phyloP scores from a whole-genome alignment of 2,797 vertebrate species.

The Notolepis coatsorum region DNA sequence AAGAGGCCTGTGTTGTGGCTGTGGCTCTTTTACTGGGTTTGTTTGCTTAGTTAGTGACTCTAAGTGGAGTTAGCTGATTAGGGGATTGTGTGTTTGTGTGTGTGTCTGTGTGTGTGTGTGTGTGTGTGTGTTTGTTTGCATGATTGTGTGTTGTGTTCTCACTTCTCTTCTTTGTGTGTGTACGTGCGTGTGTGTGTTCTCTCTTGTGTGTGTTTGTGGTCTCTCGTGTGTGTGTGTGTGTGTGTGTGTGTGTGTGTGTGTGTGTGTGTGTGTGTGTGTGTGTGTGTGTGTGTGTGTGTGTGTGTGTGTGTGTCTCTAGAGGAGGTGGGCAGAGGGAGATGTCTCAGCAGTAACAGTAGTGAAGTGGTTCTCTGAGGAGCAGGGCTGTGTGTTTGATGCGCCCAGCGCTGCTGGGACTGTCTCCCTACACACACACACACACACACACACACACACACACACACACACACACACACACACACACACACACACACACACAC shows the following conservation, averaged over 20 bases:
- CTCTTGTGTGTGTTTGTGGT: constrained; percentile 20
- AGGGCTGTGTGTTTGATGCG: constrained; percentile 70
- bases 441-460: constrained; percentile 12
- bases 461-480: not conserved
- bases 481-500: not conserved
- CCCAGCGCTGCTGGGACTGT: constrained; percentile 67
- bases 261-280: constrained; percentile 17
- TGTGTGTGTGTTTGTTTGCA: constrained; percentile 13
- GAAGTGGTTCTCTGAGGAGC: constrained; percentile 66
- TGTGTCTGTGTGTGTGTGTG: constrained; percentile 3
- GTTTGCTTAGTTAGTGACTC: constrained; percentile 78
- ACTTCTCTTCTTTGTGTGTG: no score
- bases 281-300: constrained; percentile 8
- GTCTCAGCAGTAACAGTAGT: constrained; percentile 77
- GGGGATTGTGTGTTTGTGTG: constrained; percentile 37
- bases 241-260: not conserved
- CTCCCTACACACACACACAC: constrained; percentile 53
- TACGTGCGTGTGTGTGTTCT: constrained; percentile 22
- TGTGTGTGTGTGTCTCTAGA: constrained; percentile 46
- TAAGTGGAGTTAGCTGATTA: constrained; percentile 75
- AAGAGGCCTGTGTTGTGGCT: constrained; percentile 64
- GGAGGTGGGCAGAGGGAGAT: constrained; percentile 58
- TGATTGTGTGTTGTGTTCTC: no score
- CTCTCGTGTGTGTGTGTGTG: constrained; percentile 19
- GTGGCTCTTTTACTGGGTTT: constrained; percentile 74